Evolutionary conservation across 2,797 vertebrate genomes (phyloP).

Genomic region (Siniperca undulata): DNA sequence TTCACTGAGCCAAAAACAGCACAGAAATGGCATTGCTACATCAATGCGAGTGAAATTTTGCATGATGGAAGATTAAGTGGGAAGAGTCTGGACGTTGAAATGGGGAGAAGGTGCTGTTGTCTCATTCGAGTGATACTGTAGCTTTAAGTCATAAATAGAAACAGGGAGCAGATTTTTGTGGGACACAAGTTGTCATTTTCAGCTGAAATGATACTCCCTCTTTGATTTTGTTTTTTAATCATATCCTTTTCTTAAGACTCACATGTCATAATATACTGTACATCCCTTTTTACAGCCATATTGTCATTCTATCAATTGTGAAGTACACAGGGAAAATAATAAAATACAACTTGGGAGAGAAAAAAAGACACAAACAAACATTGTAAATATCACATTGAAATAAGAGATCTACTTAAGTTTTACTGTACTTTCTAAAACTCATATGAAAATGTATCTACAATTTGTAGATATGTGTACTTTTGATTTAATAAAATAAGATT

Average conservation of each 20-base stretch:
- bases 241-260: slow-evolving; percentile 62
- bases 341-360: slow-evolving; percentile 61
- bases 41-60: slow-evolving; percentile 17
- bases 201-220: slow-evolving; percentile 33
- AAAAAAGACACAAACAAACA: slow-evolving; percentile 40
- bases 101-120: slow-evolving; percentile 34
- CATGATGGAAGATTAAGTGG: slow-evolving; percentile 14
- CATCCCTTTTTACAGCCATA: slow-evolving; percentile 73
- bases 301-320: slow-evolving; percentile 76
- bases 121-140: slow-evolving; percentile 46
- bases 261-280: slow-evolving; percentile 60
- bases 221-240: slow-evolving; percentile 54
- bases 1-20: slow-evolving; percentile 70
- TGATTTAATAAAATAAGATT: slow-evolving; percentile 86
- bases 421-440: slow-evolving; percentile 89
- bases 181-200: slow-evolving; percentile 43
- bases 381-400: slow-evolving; percentile 85
- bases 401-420: slow-evolving; percentile 85
- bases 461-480: slow-evolving; percentile 87
- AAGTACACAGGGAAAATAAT: slow-evolving; percentile 74
- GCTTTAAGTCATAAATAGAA: slow-evolving; percentile 62
- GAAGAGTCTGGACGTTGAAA: slow-evolving; percentile 6
- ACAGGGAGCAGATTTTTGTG: slow-evolving; percentile 43
- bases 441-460: slow-evolving; percentile 85
- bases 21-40: slow-evolving; percentile 23